A percentile compares a stretch with the other conserved stretches of the same genome.
Evolutionary conservation across 2,888 invertebrate genomes (phyloP).

Genomic region (Neocrepidodera transversa): DNA sequence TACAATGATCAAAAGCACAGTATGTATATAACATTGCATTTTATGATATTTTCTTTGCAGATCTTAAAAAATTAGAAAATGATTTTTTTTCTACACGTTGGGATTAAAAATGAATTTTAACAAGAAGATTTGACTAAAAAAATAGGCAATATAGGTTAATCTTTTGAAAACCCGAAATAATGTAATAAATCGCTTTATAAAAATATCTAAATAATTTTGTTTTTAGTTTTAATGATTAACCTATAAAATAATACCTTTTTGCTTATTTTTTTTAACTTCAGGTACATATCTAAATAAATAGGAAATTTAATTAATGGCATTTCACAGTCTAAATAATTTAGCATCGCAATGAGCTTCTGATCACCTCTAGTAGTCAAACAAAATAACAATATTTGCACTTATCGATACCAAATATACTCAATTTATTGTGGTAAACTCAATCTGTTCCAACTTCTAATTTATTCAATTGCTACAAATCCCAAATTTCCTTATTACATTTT

Average conservation of each 20-base stretch:
- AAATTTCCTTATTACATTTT: neutral
- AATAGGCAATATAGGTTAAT: neutral
- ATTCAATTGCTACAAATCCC: slow-evolving; percentile 9
- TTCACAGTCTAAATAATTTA: neutral
- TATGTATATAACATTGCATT: slow-evolving; percentile 14
- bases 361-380: neutral
- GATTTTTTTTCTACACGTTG: slow-evolving; percentile 1
- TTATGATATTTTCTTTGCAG: slow-evolving; percentile 15
- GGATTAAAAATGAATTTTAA: neutral
- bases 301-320: neutral
- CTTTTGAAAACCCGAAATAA: no score
- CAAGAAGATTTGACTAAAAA: neutral
- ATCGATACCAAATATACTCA: neutral
- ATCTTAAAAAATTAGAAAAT: slow-evolving; percentile 24
- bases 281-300: neutral
- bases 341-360: neutral
- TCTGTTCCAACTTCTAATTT: neutral
- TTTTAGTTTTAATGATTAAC: neutral
- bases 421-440: slow-evolving; percentile 1
- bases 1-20: slow-evolving; percentile 37
- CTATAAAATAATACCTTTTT: neutral
- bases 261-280: neutral
- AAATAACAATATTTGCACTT: neutral
- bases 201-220: slow-evolving; percentile 13
- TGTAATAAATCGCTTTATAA: no score